Conservation (phyloP, 2,113 vertebrate genomes). For the Motacilla alba region DNA sequence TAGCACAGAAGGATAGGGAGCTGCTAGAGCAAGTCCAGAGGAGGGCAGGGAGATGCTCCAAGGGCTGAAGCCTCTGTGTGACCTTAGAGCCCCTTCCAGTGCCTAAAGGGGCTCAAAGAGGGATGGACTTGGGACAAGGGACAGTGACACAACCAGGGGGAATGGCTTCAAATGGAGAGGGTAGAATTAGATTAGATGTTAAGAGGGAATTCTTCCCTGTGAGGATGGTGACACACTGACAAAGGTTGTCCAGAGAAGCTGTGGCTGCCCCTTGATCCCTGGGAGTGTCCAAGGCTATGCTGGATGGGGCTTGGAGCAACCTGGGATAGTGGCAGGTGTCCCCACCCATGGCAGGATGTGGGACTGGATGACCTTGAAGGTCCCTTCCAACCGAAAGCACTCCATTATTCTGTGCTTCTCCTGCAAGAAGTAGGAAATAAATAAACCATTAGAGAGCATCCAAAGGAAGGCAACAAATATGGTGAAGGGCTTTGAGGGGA, state of each 20-base stretch:
- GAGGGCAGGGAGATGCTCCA: background rate
- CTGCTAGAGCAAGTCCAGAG: background rate
- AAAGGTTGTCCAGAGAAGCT: background rate
- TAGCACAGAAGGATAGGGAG: background rate
- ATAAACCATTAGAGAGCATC: background rate
- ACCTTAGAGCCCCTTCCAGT: background rate
- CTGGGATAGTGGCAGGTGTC: background rate
- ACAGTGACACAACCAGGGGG: background rate
- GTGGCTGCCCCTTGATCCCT: background rate
- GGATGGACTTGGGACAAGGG: background rate
- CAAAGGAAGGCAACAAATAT: background rate
- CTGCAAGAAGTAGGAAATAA: background rate
- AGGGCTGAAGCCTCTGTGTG: background rate
- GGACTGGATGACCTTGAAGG: background rate
- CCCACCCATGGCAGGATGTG: background rate
- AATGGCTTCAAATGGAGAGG: background rate
- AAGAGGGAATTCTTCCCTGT: background rate
- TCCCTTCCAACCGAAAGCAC: background rate
- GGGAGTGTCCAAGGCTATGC: background rate
- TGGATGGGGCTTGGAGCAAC: background rate
- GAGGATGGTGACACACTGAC: background rate
- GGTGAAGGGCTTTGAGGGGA: background rate
- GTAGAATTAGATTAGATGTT: background rate
- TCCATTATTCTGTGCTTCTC: background rate
- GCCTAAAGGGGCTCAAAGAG: background rate